Evolutionary conservation across 2,888 invertebrate species (phyloP), one percentile per base, ranked within the genome.

Genomic region (Subacronicta megacephala): DNA sequence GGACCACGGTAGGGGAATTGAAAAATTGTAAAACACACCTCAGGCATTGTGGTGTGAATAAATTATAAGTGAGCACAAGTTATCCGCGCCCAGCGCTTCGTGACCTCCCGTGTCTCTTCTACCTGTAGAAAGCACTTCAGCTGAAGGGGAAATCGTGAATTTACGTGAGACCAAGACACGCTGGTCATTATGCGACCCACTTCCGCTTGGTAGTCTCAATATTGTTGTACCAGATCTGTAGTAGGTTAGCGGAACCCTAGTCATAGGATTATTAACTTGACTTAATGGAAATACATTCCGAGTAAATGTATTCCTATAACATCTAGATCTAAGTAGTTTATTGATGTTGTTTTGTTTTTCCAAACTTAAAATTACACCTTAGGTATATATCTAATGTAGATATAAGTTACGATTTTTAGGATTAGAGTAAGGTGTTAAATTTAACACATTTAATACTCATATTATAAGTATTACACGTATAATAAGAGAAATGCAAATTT

Each of bases 41-140:
- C 86, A 82, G 84, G 85, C 87, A 88, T 89, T 90, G 87, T 89
- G 84, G 81, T 86, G 81, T 92, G 87, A 91, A 92, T 92, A 91
- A 92, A 90, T 91, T 88, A 92, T 90, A 87, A 89, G 85, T 80
- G 84, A 83, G 83, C 85, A 82, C 84, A 85, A 89, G 83, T 87
- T 86, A 78, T 81, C 76, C 76, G 59, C 62, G 61, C 49, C 90
- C 87, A 85, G 44, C 52, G 33, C 77, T 71, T 62, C 43, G 23
- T 68, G 90, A 82, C 44, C 87, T 72, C 45, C 76, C 67, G 68
- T 78, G 67, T 82, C 80, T 80, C 83, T 74, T 81, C 60, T 62
- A 60, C 26, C 51, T 66, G 66, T 62, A 70, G 65, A 81, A 82
- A 76, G 75, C 64, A 61, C 64, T 62, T 42, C 59, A 59, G 50